Percentiles rank a stretch among this genome's conserved stretches.
These are phyloP conservation scores for Cyanistes caeruleus DNA, from an alignment of 2,113 vertebrate genomes.

Conservation along the genomic window DNA sequence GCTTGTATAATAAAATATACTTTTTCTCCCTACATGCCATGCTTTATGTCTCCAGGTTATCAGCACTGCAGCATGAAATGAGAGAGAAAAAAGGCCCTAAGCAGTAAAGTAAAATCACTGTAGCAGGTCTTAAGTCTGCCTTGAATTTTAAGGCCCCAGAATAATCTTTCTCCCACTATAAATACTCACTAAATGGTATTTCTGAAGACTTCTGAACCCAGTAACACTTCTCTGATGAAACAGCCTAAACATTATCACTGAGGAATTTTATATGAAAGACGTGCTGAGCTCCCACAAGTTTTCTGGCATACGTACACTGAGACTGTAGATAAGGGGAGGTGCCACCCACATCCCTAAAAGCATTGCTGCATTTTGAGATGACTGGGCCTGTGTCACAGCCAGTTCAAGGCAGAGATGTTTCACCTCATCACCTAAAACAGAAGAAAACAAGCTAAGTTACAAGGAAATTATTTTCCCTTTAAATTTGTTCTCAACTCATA, in stretches of 20 bases:
- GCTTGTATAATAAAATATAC: background rate
- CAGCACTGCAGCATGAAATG: background rate
- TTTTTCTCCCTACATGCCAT: background rate
- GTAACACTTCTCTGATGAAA: background rate
- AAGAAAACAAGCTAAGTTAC: background rate
- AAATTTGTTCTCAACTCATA: background rate
- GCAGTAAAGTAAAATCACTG: background rate
- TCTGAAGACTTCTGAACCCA: background rate
- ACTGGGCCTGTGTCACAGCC: slow-evolving; percentile 84
- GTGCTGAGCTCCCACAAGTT: background rate
- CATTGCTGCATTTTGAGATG: slow-evolving; percentile 87
- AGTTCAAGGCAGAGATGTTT: slow-evolving; percentile 88
- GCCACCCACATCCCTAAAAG: slow-evolving; percentile 90
- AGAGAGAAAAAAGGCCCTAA: background rate
- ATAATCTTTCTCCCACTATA: background rate
- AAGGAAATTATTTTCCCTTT: background rate
- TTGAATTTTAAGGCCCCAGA: background rate
- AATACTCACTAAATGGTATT: background rate
- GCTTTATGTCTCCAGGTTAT: background rate
- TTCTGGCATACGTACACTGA: slow-evolving; percentile 82
- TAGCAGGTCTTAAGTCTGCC: background rate
- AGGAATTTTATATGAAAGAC: background rate
- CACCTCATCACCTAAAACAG: slow-evolving; percentile 84
- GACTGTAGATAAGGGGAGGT: slow-evolving; percentile 84
- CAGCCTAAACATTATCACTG: background rate